These are phyloP conservation scores for Pollenia griseotomentosa DNA, from an alignment of 2,888 invertebrate species.

Conservation along the genomic window DNA sequence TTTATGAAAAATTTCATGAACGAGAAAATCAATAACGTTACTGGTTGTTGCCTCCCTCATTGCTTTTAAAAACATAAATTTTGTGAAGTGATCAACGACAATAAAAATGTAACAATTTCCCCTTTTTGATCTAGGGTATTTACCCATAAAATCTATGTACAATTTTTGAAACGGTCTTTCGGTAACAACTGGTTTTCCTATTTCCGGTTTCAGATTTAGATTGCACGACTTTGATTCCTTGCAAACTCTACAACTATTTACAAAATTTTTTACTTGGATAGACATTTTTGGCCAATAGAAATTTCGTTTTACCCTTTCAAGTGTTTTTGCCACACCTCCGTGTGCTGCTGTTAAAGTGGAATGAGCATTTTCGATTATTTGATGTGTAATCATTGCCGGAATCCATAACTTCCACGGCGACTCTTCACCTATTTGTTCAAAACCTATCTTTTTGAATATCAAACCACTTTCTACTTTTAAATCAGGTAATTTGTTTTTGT, in stretches of 20 bases:
- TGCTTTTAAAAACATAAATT: background rate
- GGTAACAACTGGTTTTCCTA: background rate
- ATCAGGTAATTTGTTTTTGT: no score
- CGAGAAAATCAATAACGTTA: no score
- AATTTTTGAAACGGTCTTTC: slow-evolving; percentile 12
- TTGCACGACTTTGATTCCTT: slow-evolving; percentile 4
- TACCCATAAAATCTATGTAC: background rate
- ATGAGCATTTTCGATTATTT: background rate
- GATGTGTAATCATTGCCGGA: no score
- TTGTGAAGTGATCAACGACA: no score
- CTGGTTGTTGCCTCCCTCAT: slow-evolving; percentile 47
- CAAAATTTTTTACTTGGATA: background rate
- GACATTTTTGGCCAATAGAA: slow-evolving; percentile 8
- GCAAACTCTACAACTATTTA: background rate
- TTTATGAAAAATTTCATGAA: background rate
- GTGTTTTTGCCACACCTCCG: background rate
- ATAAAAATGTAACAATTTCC: slow-evolving; percentile 26
- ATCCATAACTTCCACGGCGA: no score
- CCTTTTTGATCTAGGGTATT: slow-evolving; percentile 2
- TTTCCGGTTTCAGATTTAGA: background rate
- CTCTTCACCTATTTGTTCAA: no score
- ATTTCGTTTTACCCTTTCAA: background rate
- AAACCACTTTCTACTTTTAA: no score
- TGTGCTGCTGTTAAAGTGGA: background rate
- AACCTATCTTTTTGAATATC: no score